These are phyloP conservation scores for Gallinago jamesoni DNA, from an alignment of 2,113 vertebrate genomes.

Conservation along the genomic window DNA sequence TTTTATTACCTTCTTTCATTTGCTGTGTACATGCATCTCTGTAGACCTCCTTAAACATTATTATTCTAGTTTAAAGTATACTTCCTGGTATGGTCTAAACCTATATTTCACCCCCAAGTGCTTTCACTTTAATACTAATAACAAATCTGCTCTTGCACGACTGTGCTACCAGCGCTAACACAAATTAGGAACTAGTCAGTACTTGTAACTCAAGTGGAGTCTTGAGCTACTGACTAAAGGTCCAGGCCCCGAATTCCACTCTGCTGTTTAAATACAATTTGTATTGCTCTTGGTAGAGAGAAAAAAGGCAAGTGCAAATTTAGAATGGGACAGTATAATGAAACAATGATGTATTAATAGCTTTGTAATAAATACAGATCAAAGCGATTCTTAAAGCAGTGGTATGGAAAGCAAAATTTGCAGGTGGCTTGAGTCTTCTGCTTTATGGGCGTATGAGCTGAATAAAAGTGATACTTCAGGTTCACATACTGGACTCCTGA, in stretches of 20 bases:
- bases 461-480: neutral
- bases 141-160: neutral
- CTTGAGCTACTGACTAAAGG: neutral
- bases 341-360: neutral
- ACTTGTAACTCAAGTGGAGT: neutral
- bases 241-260: neutral
- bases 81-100: neutral
- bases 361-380: neutral
- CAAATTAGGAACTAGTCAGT: neutral
- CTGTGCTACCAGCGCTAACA: neutral
- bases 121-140: too few species aligned
- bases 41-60: neutral
- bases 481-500: neutral
- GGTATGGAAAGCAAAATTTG: neutral
- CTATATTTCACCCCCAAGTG: neutral
- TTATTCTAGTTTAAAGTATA: neutral
- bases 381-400: neutral
- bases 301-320: neutral
- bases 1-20: neutral
- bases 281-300: neutral
- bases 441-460: neutral
- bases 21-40: neutral
- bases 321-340: neutral
- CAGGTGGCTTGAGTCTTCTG: fast-evolving
- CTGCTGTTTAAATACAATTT: neutral